Base-by-base conservation (phyloP, 2,113 vertebrate species). In the Hippocampus zosterae region DNA sequence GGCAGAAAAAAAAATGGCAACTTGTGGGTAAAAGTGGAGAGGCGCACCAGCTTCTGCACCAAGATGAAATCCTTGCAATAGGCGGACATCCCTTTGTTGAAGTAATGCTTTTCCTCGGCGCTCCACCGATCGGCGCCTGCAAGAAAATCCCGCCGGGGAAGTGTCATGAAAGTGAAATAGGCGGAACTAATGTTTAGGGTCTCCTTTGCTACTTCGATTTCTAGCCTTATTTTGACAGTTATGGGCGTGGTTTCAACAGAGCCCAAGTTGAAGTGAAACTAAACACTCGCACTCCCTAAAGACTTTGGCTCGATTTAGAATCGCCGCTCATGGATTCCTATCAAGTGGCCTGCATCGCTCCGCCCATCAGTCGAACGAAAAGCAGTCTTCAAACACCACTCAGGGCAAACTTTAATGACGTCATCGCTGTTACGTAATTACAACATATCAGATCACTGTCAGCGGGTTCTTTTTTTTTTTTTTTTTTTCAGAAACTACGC, bases 1-100 rank as follows among this genome's bases (percentile, higher is more conserved):
- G 19, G 16, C 10, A 57, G 13, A 42, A 44, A 55, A 44, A 55
- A 2, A 65, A 12, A 48, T 29, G 57, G 15, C 16, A 16, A 33
- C 57, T 60, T 60, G 27, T 33, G 2, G 18, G 15, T 21, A 29
- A 29, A 67, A 25, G 60, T 8, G 7, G 42, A 66, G 0, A 15
- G 62, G n/a, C 82, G 4, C 90, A 99, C 97, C 93, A 98, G 86
- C 85, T 98, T 97, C 90, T 98, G 97, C 80, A 99, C 97, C 88
- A 96, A 84, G 80, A 98, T 95, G 83, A 99, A 99, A 75, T 99
- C 98, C 87, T 96, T 99, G 88, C 95, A 96, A 88, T 99, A 98
- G 63, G 97, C 92, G 57, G 95, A 92, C 76, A 99, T 97, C 70
- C 97, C 97, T 86, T 98, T 98, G 83, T 99, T 98, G 88, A 98